Conservation (phyloP, 2,797 vertebrate species). For the Morelia viridis region DNA sequence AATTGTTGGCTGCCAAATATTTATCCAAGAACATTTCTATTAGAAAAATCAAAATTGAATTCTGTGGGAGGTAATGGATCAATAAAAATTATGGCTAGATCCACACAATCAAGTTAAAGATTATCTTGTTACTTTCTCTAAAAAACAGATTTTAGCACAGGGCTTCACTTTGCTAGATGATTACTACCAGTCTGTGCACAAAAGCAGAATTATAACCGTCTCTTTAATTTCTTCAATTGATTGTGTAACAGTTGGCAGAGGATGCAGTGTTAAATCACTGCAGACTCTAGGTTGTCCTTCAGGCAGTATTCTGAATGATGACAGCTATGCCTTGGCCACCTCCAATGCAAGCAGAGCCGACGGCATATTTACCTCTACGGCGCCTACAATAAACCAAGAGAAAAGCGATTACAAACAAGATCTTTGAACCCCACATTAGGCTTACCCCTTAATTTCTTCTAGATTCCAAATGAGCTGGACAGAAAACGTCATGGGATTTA, state of each 20-base stretch:
- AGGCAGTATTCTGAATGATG: constrained; percentile 81
- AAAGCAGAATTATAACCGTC: not conserved
- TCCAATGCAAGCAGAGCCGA: constrained; percentile 95
- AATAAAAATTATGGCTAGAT: not conserved
- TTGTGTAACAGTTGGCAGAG: constrained; percentile 5
- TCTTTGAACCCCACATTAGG: accelerated
- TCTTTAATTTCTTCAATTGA: not conserved
- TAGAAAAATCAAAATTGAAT: constrained; percentile 20
- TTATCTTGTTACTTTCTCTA: not conserved
- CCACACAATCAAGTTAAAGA: not conserved
- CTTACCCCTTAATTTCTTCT: not conserved
- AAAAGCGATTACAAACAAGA: not conserved
- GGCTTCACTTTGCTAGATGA: constrained; percentile 39
- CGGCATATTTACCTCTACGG: constrained; percentile 86
- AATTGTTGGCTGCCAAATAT: constrained; percentile 39
- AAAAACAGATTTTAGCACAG: constrained; percentile 6
- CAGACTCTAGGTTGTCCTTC: constrained; percentile 23
- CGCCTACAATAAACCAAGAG: constrained; percentile 75
- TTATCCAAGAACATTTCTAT: constrained; percentile 35
- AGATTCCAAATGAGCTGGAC: not conserved
- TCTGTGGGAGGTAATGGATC: constrained; percentile 11
- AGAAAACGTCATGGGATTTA: not conserved
- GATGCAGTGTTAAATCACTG: not conserved
- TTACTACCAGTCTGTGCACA: constrained; percentile 2
- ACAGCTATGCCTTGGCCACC: constrained; percentile 95